A percentile compares a stretch with the other conserved stretches of the same genome.
Evolutionary conservation across 2,888 invertebrate genomes (phyloP).

Genomic region (Abscondita cerata): DNA sequence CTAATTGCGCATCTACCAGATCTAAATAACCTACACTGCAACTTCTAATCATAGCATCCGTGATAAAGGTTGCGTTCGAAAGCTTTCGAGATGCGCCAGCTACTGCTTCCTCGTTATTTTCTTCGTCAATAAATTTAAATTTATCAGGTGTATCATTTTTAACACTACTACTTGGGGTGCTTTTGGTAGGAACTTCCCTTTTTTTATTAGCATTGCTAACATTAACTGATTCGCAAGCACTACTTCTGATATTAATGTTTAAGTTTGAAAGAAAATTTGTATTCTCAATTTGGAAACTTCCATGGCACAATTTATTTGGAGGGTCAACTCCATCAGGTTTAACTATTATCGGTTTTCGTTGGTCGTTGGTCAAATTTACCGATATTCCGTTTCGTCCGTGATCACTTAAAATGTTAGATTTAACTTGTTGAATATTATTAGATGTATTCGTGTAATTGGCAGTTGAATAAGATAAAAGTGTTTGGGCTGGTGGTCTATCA

Average conservation of each 20-base stretch:
- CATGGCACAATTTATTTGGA: constrained; percentile 33
- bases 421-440: constrained; percentile 67
- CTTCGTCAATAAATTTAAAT: constrained; percentile 51
- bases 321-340: constrained; percentile 59
- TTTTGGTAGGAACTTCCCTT: constrained; percentile 37
- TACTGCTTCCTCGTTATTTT: constrained; percentile 40
- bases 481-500: constrained; percentile 75
- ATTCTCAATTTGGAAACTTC: constrained; percentile 58
- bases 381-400: constrained; percentile 54
- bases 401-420: constrained; percentile 70
- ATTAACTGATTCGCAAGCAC: constrained; percentile 36
- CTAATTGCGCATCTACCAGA: constrained; percentile 76
- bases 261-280: constrained; percentile 51
- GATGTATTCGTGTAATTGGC: constrained; percentile 71
- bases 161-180: constrained; percentile 45
- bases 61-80: constrained; percentile 48
- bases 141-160: constrained; percentile 38
- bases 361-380: constrained; percentile 65
- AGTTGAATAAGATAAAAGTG: constrained; percentile 72
- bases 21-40: constrained; percentile 91
- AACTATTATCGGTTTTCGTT: constrained; percentile 62
- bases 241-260: constrained; percentile 45
- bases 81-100: constrained; percentile 34
- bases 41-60: constrained; percentile 80
- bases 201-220: constrained; percentile 42